Percentiles rank a stretch among this genome's conserved stretches.
Evolutionary conservation across 2,888 invertebrate species (phyloP).

Genomic region (Oscheius myriophilus): DNA sequence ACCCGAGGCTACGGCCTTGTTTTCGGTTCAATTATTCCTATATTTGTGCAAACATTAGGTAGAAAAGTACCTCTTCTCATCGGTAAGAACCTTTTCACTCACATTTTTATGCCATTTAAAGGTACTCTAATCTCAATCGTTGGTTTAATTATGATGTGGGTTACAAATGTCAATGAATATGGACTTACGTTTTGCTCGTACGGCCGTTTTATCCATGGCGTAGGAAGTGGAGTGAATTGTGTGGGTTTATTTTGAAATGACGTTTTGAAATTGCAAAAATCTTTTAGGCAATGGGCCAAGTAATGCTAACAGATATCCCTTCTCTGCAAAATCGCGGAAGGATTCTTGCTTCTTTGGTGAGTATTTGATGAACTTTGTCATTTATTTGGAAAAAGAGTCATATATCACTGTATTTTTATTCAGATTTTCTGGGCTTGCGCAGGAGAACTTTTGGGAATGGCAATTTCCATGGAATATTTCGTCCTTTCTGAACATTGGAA

Average conservation of each 20-base stretch:
- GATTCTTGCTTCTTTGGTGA: constrained; percentile 58
- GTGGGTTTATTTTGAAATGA: constrained; percentile 25
- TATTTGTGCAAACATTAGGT: constrained; percentile 48
- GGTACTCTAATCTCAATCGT: constrained; percentile 56
- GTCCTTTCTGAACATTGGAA: constrained; percentile 59
- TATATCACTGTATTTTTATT: too few relatives aligned
- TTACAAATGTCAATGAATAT: constrained; percentile 48
- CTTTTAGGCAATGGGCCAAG: constrained; percentile 60
- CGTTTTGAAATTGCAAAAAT: not conserved
- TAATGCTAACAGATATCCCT: constrained; percentile 63
- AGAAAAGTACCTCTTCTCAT: constrained; percentile 40
- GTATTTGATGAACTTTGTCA: not conserved
- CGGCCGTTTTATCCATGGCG: constrained; percentile 64
- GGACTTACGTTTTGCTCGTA: constrained; percentile 51
- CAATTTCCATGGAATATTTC: constrained; percentile 54
- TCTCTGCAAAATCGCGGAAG: constrained; percentile 58
- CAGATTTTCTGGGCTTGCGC: constrained; percentile 67
- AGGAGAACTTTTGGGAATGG: constrained; percentile 62
- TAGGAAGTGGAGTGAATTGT: constrained; percentile 59
- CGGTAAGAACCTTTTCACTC: constrained; percentile 24
- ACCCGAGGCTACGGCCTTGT: constrained; percentile 64
- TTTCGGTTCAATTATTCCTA: constrained; percentile 59
- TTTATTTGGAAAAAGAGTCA: too few relatives aligned
- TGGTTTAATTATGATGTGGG: constrained; percentile 55
- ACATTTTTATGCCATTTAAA: constrained; percentile 12